These are phyloP conservation scores for Tachyglossus aculeatus DNA, from an alignment of 2,797 vertebrate species.

Conservation along the genomic window DNA sequence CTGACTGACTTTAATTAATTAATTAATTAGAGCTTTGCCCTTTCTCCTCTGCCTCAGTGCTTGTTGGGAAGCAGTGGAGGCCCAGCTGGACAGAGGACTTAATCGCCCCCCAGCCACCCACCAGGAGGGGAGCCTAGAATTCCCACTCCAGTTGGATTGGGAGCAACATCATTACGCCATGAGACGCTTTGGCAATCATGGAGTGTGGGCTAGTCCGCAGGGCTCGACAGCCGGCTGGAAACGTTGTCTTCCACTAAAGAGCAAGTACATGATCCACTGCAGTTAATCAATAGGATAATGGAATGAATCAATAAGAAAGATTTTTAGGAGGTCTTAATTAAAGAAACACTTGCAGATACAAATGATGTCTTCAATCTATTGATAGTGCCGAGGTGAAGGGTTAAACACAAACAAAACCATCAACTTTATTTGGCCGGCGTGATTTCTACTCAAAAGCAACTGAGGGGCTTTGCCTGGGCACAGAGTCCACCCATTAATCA, in stretches of 20 bases:
- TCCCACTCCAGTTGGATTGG: slow-evolving; percentile 59
- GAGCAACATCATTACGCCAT: slow-evolving; percentile 74
- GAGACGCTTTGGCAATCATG: slow-evolving; percentile 67
- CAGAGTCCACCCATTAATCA: slow-evolving; percentile 61
- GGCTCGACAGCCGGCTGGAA: slow-evolving; percentile 70
- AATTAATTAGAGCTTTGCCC: too few species aligned
- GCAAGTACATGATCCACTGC: slow-evolving; percentile 80
- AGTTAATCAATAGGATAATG: slow-evolving; percentile 88
- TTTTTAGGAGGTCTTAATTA: slow-evolving; percentile 97
- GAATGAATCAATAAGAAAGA: slow-evolving; percentile 92
- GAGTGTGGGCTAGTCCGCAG: slow-evolving; percentile 70
- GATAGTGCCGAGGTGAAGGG: slow-evolving; percentile 81
- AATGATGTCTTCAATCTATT: slow-evolving; percentile 93
- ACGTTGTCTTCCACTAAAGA: slow-evolving; percentile 77
- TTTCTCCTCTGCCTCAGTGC: too few species aligned
- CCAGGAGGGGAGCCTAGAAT: slow-evolving; percentile 62
- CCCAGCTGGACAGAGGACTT: slow-evolving; percentile 61
- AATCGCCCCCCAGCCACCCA: slow-evolving; percentile 65
- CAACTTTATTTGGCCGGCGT: slow-evolving; percentile 74
- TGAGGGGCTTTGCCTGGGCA: slow-evolving; percentile 61
- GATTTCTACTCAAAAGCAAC: slow-evolving; percentile 68
- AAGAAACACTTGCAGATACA: slow-evolving; percentile 95
- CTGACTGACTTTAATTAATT: too few species aligned
- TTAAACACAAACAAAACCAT: slow-evolving; percentile 81
- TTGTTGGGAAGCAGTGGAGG: slow-evolving; percentile 47